A percentile compares a stretch with the other conserved stretches of the same genome.
Conservation (phyloP, 1,140 invertebrate species). For the Heliconius himera region DNA sequence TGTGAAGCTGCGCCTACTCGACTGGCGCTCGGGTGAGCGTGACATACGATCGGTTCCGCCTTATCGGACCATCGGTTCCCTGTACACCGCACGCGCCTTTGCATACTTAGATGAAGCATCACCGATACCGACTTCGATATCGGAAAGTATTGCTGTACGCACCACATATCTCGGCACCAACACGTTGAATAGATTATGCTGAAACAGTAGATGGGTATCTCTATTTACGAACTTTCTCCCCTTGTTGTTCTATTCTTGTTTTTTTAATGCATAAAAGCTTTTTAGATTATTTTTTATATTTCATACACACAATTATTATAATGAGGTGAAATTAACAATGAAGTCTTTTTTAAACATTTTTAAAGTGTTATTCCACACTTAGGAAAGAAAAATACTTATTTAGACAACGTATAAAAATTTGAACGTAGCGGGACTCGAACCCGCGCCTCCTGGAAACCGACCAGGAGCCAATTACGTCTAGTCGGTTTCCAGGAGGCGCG, state of each 20-base stretch:
- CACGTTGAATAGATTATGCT: constrained; percentile 25
- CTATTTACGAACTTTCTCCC: constrained; percentile 18
- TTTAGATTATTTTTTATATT: background rate
- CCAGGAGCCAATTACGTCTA: too few relatives aligned
- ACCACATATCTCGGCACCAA: constrained; percentile 34
- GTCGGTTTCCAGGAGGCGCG: too few relatives aligned
- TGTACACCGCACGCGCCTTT: constrained; percentile 63
- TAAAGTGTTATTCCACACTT: too few relatives aligned
- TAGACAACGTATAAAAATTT: too few relatives aligned
- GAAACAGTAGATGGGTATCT: constrained; percentile 30
- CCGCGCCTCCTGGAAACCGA: too few relatives aligned
- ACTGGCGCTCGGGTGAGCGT: constrained; percentile 54
- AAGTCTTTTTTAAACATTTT: too few relatives aligned
- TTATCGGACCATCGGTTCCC: constrained; percentile 65
- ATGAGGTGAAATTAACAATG: too few relatives aligned
- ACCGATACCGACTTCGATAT: constrained; percentile 53
- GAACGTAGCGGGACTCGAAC: too few relatives aligned
- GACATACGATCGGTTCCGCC: constrained; percentile 65
- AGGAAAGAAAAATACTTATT: too few relatives aligned
- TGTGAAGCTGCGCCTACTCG: constrained; percentile 48
- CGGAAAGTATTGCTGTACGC: constrained; percentile 52
- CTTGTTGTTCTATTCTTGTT: constrained; percentile 5
- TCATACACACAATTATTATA: background rate
- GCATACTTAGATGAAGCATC: constrained; percentile 58
- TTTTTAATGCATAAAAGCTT: background rate